Evolutionary conservation across 2,888 invertebrate genomes (phyloP).

Genomic region (Xanthorhoe spadicearia): DNA sequence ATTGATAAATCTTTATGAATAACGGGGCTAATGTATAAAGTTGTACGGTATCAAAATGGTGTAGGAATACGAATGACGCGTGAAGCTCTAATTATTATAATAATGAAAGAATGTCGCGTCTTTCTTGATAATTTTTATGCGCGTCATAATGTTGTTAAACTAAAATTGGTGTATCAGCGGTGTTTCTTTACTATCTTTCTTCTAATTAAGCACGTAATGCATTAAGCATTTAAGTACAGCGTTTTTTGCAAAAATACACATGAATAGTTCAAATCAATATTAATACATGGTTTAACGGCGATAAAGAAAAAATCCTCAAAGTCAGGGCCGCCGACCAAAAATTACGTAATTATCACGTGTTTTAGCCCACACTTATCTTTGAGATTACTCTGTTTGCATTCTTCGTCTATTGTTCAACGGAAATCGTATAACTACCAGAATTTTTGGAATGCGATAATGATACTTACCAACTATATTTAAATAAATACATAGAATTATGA

Average conservation of each 20-base stretch:
- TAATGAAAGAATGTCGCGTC: too few species aligned
- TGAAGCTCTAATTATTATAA: too few species aligned
- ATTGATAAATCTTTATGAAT: too few species aligned
- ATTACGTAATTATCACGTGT: conserved; percentile 63
- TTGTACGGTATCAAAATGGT: background rate
- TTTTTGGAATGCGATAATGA: conserved; percentile 39
- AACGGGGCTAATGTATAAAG: background rate
- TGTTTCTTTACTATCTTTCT: too few species aligned
- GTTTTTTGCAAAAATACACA: background rate
- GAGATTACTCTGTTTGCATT: conserved; percentile 74
- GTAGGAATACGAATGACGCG: too few species aligned
- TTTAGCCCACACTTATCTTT: conserved; percentile 63
- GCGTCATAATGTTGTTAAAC: too few species aligned
- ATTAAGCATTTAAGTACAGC: background rate
- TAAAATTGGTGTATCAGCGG: too few species aligned
- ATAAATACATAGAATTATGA: background rate
- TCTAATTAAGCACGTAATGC: too few species aligned
- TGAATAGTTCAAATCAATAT: background rate
- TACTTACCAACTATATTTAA: background rate
- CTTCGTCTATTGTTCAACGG: conserved; percentile 63
- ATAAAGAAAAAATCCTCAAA: conserved; percentile 24
- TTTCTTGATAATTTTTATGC: too few species aligned
- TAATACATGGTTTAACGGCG: conserved; percentile 4
- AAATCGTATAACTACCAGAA: conserved; percentile 42
- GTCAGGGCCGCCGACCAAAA: conserved; percentile 53